Evolutionary conservation across 2,888 invertebrate species (phyloP), one percentile per base, ranked within the genome.

Genomic region (Marronus borbonicus): DNA sequence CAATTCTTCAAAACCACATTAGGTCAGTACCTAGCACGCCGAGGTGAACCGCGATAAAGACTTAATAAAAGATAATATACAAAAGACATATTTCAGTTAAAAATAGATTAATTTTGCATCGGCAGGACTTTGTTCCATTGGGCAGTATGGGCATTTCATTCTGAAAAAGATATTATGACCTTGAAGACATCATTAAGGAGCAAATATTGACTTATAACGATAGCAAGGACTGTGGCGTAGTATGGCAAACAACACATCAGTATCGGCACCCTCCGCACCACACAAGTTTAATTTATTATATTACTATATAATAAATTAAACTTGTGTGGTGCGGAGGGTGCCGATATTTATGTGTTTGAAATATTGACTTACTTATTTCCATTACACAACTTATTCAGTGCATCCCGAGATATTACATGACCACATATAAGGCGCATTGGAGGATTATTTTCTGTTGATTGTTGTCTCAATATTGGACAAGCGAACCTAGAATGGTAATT

Each of bases 71-170:
- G 24, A 24, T 17, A 74, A 50, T 60, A 74, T 39, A 62, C 39
- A 74, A 20, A 36, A 36, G 31, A 58, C 8, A 58, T 58, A 62
- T 14, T 12, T 70, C 58, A 70, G 49, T 90, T 94, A 98, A 91
- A 98, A 98, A 89, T 94, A 96, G 87, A 99, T 96, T 87, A 96
- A 94, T 86, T 95, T 93, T 68, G 98, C 98, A 87, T 98, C 98
- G 78, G 94, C 92, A 28, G 97, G 96, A 83, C 95, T 95, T 88
- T 98, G 98, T 89, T 99, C 99, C 88, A 97, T 94, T 0, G 99
- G 99, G 87, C 99, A 99, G 90, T 99, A 99, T 0, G 99, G 99
- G 87, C 99, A 99, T 90, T 99, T 99, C 88, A 99, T 93, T 87
- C 97, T 97, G 91, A 81, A n/a, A n/a, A 66, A 49, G n/a, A 72